Base-by-base conservation (phyloP, 2,888 invertebrate genomes). In the Meliscaeva auricollis region DNA sequence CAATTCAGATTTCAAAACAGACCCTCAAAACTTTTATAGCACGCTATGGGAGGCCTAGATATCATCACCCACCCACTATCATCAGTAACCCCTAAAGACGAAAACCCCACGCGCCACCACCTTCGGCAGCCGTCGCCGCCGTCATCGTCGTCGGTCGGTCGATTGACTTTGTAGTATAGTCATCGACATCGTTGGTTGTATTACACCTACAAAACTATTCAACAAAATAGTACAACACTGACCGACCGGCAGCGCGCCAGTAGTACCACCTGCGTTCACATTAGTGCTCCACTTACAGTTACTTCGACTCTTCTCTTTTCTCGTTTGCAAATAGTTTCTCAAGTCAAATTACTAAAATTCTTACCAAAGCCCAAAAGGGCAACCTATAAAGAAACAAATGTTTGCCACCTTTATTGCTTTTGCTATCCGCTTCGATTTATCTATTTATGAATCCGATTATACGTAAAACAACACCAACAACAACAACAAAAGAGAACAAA, bases 381-480 rank as follows among this genome's bases (percentile, higher is more conserved):
- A 76, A 44, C 50, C 20, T 46, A 26, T 26, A 26, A 56, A 75
- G 56, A 44, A 48, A 60, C 75, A 73, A 80, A 85, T 54, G 72
- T 54, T 73, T 68, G 54, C 52, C 72, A 72, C 72, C 48, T 56
- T 74, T 72, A 81, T 73, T 85, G 76, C 60, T 72, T 76, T 73
- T 85, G 76, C 62, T 48, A 69, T 77, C 26, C 69, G 48, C 72
- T 85, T 85, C 76, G 72, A 81, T 81, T 73, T 85, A 81, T 81
- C 81, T 85, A 81, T 85, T 81, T 85, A 62, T 73, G 73, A 85
- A 81, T 73, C 73, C 76, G 68, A 56, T 69, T 81, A 56, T 68
- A 72, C 56, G 68, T 52, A 9, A 38, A 9, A 38, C n/a, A 13
- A 38, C 3, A 38, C 5, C 9, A 38, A 38, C 11, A 38, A 22